Evolutionary conservation across 2,113 vertebrate genomes (phyloP).

Genomic region (Aviceda subcristata): DNA sequence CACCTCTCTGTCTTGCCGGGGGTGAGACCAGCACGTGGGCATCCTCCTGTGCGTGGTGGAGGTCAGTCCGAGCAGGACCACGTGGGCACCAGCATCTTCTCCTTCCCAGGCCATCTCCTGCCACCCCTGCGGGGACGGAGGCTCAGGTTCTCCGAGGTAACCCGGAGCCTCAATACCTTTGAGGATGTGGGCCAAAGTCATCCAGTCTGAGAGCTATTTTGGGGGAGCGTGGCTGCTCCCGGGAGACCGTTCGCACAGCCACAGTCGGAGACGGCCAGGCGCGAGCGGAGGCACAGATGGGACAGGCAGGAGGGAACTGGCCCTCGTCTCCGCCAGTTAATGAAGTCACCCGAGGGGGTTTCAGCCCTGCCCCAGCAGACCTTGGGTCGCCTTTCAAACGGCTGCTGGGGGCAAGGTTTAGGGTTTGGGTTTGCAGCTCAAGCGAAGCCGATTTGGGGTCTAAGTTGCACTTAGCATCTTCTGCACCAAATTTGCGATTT

Average conservation of each 20-base stretch:
- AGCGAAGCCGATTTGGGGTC: background rate
- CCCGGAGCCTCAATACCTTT: constrained; percentile 9
- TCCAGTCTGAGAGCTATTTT: constrained; percentile 39
- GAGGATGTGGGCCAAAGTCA: constrained; percentile 68
- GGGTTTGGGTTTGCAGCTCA: background rate
- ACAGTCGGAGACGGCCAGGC: background rate
- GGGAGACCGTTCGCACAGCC: background rate
- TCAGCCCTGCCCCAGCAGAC: background rate
- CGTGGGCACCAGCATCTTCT: background rate
- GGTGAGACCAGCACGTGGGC: background rate
- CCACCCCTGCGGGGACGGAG: rapidly evolving
- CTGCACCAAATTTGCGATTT: background rate
- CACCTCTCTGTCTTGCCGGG: background rate
- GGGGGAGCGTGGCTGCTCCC: background rate
- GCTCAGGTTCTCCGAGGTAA: background rate
- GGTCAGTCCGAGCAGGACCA: rapidly evolving
- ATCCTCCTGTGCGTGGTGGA: rapidly evolving
- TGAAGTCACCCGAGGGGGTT: background rate
- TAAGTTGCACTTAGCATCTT: background rate
- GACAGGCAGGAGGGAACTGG: background rate
- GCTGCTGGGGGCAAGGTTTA: background rate
- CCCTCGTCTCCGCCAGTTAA: background rate
- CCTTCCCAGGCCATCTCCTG: background rate
- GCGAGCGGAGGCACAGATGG: background rate
- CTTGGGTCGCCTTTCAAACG: background rate